Percentiles rank a stretch among this genome's conserved stretches.
Evolutionary conservation across 2,797 vertebrate species (phyloP).

Genomic region (Prunella strophiata): DNA sequence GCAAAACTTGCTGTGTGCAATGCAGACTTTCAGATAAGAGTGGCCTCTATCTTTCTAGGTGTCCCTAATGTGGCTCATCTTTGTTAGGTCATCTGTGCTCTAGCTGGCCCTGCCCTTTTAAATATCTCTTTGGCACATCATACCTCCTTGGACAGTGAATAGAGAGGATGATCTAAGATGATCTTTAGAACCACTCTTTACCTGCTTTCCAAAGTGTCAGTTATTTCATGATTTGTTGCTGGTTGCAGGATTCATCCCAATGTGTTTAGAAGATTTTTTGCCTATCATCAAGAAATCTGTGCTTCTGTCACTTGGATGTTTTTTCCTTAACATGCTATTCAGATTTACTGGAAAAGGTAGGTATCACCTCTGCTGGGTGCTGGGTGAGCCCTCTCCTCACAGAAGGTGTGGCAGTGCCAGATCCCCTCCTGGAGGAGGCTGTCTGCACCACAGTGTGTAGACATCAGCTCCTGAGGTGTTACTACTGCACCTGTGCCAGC

Average conservation of each 20-base stretch:
- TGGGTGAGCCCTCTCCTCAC: neutral
- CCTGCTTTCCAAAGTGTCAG: neutral
- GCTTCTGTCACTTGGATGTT: neutral
- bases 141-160: neutral
- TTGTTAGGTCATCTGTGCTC: neutral
- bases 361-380: neutral
- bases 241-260: neutral
- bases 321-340: conserved; percentile 76
- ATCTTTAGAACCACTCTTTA: neutral
- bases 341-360: conserved; percentile 96
- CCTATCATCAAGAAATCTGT: neutral
- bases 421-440: neutral
- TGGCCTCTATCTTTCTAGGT: neutral
- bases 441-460: neutral
- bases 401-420: neutral
- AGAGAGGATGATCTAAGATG: neutral
- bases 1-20: neutral
- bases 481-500: neutral
- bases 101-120: neutral
- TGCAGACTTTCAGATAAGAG: neutral
- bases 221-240: neutral
- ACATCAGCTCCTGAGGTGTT: neutral
- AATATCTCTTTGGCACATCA: neutral
- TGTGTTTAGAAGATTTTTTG: neutral
- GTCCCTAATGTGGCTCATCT: neutral